phyloP scores from a whole-genome alignment of 2,888 invertebrate species.

The Acronicta alni region DNA sequence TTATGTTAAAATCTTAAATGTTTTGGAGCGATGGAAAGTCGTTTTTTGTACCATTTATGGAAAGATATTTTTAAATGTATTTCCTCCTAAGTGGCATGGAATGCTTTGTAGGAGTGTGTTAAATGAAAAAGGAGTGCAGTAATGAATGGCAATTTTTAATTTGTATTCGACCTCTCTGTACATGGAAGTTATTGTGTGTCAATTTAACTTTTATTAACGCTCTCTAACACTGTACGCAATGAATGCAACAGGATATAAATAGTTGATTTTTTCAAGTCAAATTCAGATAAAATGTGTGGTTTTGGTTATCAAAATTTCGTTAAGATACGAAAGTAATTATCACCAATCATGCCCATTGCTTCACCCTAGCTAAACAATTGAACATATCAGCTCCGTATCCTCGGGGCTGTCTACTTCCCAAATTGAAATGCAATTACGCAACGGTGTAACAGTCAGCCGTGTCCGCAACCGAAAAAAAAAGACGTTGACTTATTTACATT shows the following conservation, averaged over 20 bases:
- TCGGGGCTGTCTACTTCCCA: too few species aligned
- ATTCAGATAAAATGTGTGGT: too few species aligned
- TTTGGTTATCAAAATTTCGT: too few species aligned
- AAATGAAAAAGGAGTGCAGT: conserved; percentile 5
- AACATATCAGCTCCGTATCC: too few species aligned
- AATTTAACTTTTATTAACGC: neutral
- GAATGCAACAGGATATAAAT: too few species aligned
- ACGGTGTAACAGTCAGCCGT: conserved; percentile 34
- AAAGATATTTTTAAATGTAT: conserved; percentile 14
- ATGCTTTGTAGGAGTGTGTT: neutral
- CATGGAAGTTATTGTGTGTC: neutral
- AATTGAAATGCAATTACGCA: neutral
- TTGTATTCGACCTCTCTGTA: neutral
- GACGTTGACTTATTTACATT: conserved; percentile 60
- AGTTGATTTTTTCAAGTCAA: too few species aligned
- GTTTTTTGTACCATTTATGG: conserved; percentile 33
- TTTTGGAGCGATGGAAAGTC: conserved; percentile 32
- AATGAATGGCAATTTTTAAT: conserved; percentile 3
- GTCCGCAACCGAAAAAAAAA: conserved; percentile 50
- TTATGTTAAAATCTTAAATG: conserved; percentile 34
- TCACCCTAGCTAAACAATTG: too few species aligned
- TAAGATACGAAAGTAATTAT: too few species aligned
- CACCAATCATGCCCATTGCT: too few species aligned
- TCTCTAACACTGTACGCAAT: neutral
- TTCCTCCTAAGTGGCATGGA: conserved; percentile 7